Base-by-base conservation (phyloP, 2,888 invertebrate genomes). In the Andrena trimmerana region DNA sequence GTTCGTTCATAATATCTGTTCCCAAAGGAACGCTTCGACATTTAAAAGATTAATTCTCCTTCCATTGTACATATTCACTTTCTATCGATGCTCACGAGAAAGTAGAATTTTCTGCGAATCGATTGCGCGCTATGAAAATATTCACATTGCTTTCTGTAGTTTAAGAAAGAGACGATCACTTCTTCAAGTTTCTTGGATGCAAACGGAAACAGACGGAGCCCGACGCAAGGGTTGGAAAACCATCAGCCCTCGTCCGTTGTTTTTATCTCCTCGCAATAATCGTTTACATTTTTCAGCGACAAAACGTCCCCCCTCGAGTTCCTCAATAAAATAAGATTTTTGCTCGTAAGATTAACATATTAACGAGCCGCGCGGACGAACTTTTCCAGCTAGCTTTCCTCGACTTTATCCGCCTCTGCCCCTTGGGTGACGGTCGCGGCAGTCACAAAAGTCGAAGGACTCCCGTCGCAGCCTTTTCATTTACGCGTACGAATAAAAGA, bases 281-380 rank as follows among this genome's bases (percentile, higher is more conserved):
- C 79, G 66, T 78, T 77, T 71, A 62, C 27, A 24, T 50, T 67
- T 31, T 2, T 10, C 29, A 36, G 8, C 27, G 50, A 54, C 60
- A 24, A 36, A 71, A 54, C 29, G 54, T 13, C 33, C 33, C 54
- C 24, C 10, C 16, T 10, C 33, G 48, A 33, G 54, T 48, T 54
- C 33, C 50, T 50, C 71, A 29, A 80, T 80, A 71, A 80, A 80
- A 48, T 78, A 71, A 78, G 62, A 71, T 80, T 77, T 71, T 71
- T 66, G n/a, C 60, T 67, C 60, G 42, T 27, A 52, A 62, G 66
- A 80, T 80, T 80, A 80, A 60, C 80, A 80, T 80, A 77, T 77
- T 80, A 80, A 80, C 77, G 80, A 77, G 70, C 27, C 29, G 24
- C 31, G 48, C 52, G 71, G 29, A 67, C 48, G 54, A 60, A 78